Evolutionary conservation across 2,113 vertebrate genomes (phyloP).

Genomic region (Ptilonorhynchus violaceus): DNA sequence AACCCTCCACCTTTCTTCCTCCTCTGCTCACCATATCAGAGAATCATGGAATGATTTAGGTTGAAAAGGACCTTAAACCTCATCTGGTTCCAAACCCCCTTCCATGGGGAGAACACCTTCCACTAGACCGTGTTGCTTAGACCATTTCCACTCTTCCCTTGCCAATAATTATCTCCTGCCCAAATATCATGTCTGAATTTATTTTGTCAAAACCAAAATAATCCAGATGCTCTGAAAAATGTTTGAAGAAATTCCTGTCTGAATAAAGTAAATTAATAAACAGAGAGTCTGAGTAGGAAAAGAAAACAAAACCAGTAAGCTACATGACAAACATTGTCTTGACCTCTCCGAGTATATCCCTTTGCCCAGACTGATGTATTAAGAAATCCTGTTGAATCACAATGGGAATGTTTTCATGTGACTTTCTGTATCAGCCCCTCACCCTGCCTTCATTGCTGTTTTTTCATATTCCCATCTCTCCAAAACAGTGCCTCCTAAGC

Average conservation of each 20-base stretch:
- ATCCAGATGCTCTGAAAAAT: neutral
- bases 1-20: neutral
- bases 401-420: neutral
- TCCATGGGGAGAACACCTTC: neutral
- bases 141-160: neutral
- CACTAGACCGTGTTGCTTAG: neutral
- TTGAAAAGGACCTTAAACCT: neutral
- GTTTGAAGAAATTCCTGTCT: neutral
- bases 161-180: neutral
- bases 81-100: neutral
- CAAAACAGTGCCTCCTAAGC: neutral
- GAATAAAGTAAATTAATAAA: neutral
- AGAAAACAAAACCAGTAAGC: neutral
- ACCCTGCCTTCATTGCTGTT: neutral
- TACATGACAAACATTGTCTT: neutral
- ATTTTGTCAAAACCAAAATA: neutral
- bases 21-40: neutral
- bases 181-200: neutral
- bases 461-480: neutral
- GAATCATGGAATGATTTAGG: neutral
- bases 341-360: neutral
- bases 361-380: neutral
- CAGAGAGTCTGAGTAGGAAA: neutral
- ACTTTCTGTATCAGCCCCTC: neutral
- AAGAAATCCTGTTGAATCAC: neutral